Conservation (phyloP, 2,113 vertebrate species). For the Myiozetetes cayanensis region DNA sequence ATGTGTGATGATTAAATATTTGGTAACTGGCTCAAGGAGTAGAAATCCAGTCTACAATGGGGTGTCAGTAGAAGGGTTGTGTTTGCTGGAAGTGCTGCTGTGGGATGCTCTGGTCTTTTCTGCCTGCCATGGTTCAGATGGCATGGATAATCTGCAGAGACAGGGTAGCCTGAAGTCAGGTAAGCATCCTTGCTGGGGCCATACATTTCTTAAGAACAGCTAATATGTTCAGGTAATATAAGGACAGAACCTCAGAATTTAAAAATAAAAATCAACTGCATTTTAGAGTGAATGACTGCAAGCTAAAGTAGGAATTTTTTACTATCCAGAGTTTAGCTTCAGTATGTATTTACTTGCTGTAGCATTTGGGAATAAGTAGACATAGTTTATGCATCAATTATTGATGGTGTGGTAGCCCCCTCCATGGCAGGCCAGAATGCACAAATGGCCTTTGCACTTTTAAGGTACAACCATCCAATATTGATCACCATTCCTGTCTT, state of each 20-base stretch:
- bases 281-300: constrained; percentile 30
- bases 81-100: background rate
- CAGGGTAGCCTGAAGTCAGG: background rate
- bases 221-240: background rate
- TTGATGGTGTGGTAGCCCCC: constrained; percentile 63
- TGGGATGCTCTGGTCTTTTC: background rate
- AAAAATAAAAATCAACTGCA: background rate
- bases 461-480: constrained; percentile 10
- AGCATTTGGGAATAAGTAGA: constrained; percentile 62
- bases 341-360: constrained; percentile 47
- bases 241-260: background rate
- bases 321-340: background rate
- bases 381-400: constrained; percentile 65
- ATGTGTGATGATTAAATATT: background rate
- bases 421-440: constrained; percentile 38
- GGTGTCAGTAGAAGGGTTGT: background rate
- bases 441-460: constrained; percentile 63
- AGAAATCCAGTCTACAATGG: background rate
- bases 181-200: background rate
- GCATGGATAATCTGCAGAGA: background rate
- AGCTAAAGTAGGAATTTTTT: constrained; percentile 38
- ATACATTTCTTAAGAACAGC: background rate
- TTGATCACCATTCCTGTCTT: constrained; percentile 19
- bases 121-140: background rate
- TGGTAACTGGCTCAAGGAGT: background rate